phyloP scores from a whole-genome alignment of 1,140 invertebrate species.

The Charaxes varanes region DNA sequence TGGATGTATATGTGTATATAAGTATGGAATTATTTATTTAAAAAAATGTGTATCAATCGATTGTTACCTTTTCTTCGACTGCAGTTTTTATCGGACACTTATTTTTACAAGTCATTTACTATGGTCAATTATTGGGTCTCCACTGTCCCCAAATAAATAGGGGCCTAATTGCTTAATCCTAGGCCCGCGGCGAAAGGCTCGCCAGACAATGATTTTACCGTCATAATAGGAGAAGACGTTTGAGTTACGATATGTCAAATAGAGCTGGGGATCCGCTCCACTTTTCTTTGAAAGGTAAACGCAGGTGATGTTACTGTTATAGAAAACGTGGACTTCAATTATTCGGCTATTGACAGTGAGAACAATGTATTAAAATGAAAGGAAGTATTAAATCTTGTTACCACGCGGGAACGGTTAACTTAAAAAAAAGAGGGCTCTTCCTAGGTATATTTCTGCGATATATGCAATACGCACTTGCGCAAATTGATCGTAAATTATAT shows the following conservation, averaged over 20 bases:
- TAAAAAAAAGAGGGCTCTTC: neutral
- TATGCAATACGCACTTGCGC: slow-evolving; percentile 43
- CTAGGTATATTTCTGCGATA: slow-evolving; percentile 13
- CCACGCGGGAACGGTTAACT: slow-evolving; percentile 21
- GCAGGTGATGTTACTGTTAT: slow-evolving; percentile 59
- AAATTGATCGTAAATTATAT: slow-evolving; percentile 59
- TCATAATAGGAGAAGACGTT: slow-evolving; percentile 45
- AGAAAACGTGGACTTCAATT: slow-evolving; percentile 61
- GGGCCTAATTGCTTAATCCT: slow-evolving; percentile 47
- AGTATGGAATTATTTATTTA: too few relatives aligned
- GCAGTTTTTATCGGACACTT: too few relatives aligned
- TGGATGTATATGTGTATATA: too few relatives aligned
- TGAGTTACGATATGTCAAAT: slow-evolving; percentile 55
- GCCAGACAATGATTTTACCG: slow-evolving; percentile 27
- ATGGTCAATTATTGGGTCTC: too few relatives aligned
- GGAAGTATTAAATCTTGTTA: slow-evolving; percentile 30
- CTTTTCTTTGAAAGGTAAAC: slow-evolving; percentile 37
- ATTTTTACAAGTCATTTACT: too few relatives aligned
- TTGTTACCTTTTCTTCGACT: too few relatives aligned
- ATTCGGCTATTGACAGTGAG: slow-evolving; percentile 52
- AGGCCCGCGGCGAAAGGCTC: slow-evolving; percentile 21
- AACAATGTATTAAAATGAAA: slow-evolving; percentile 10
- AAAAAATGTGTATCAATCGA: too few relatives aligned
- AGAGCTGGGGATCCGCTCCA: slow-evolving; percentile 42
- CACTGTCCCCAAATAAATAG: slow-evolving; percentile 48